A percentile compares a stretch with the other conserved stretches of the same genome.
phyloP scores from a whole-genome alignment of 2,888 invertebrate species.

The Spodoptera exigua region DNA sequence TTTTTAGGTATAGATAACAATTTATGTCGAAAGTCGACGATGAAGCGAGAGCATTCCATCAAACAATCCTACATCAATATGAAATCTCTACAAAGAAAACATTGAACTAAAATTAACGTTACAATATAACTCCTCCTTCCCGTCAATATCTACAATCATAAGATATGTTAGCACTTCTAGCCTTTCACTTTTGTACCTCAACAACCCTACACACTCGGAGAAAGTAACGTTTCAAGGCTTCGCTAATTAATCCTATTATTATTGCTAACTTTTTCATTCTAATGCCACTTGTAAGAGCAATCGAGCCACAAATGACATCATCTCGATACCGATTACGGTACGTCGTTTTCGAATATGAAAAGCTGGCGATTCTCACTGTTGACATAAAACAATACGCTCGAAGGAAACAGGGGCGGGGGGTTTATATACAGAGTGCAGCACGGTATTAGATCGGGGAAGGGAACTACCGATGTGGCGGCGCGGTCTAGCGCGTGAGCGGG shows the following conservation, averaged over 20 bases:
- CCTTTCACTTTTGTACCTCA: slow-evolving; percentile 61
- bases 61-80: slow-evolving; percentile 79
- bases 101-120: slow-evolving; percentile 86
- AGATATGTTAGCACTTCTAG: slow-evolving; percentile 85
- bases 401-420: slow-evolving; percentile 65
- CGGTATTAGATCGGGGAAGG: slow-evolving; percentile 51
- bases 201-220: slow-evolving; percentile 63
- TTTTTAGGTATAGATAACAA: slow-evolving; percentile 33
- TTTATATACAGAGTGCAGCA: slow-evolving; percentile 62
- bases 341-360: slow-evolving; percentile 53
- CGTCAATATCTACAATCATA: slow-evolving; percentile 78
- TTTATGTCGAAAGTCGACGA: slow-evolving; percentile 36
- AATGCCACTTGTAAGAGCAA: slow-evolving; percentile 71
- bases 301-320: slow-evolving; percentile 47
- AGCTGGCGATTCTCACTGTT: slow-evolving; percentile 47
- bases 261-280: slow-evolving; percentile 78
- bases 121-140: slow-evolving; percentile 74
- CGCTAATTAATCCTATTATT: slow-evolving; percentile 80
- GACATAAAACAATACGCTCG: slow-evolving; percentile 54
- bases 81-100: slow-evolving; percentile 86
- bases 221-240: slow-evolving; percentile 73
- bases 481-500: slow-evolving; percentile 83
- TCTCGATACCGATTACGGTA: slow-evolving; percentile 51
- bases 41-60: slow-evolving; percentile 79
- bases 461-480: slow-evolving; percentile 13